Evolutionary conservation across 2,113 vertebrate genomes (phyloP), one percentile per base, ranked within the genome.

Genomic region (Scomber scombrus): DNA sequence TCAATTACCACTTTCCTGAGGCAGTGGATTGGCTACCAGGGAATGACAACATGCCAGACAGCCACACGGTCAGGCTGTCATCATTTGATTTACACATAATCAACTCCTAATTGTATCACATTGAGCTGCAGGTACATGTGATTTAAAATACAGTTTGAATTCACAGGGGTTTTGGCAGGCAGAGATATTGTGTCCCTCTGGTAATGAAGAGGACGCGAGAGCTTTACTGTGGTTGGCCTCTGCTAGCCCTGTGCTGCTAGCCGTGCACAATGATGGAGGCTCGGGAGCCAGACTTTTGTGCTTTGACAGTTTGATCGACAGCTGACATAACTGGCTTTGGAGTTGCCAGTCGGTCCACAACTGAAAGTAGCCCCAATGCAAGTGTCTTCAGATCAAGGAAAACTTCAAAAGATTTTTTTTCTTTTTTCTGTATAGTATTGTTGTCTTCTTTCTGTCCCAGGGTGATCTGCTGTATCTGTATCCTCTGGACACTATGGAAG

Each of bases 1-100:
- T 98, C 97, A 97, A 98, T 98, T 97, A 97, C 95, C 95, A 89
- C 94, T 96, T 96, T 97, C 96, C 96, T 93, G 95, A 96, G 96
- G 96, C 96, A 95, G 96, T 91, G 94, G 96, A 80, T 87, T 83
- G 97, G 96, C 96, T 96, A 95, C 94, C 94, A 92, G 95, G 93
- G 95, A 95, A 96, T 95, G 96, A 97, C 95, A 96, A 96, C 94
- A 95, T 95, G 95, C 96, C 96, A 97, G 96, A 95, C 94, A 95
- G 64, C 73, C 63, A 26, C 87, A 70, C 46, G 47, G 77, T 88
- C 85, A 84, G 82, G 49, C 80, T 88, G 85, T 91, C 89, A 89
- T 84, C 86, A 71, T 91, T 87, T 90, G 85, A 91, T 92, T 93
- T 75, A 81, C 89, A 92, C 88, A 89, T 91, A 90, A 89, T 93